These are phyloP conservation scores for Arizona elegans DNA, from an alignment of 2,113 vertebrate genomes.

Conservation along the genomic window DNA sequence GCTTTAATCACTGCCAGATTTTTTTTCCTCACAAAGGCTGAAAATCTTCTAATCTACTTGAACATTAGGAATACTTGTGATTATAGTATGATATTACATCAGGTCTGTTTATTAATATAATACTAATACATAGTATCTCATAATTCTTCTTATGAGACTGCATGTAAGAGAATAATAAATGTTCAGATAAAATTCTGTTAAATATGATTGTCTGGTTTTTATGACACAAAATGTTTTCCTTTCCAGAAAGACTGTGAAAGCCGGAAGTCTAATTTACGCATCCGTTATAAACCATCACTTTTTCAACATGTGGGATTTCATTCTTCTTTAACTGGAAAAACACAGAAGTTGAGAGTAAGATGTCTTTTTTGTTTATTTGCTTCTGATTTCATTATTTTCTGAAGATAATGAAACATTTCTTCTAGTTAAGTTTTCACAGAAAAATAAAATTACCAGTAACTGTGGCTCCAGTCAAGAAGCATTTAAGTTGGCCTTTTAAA, in stretches of 20 bases:
- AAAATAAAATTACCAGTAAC: background rate
- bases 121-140: background rate
- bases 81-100: background rate
- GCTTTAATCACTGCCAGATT: background rate
- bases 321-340: slow-evolving; percentile 69
- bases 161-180: background rate
- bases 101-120: background rate
- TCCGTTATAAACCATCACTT: slow-evolving; percentile 75
- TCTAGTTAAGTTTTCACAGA: background rate
- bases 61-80: background rate
- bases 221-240: slow-evolving; percentile 29
- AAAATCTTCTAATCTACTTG: background rate
- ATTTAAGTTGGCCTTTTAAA: background rate
- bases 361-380: background rate
- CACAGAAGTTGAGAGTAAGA: slow-evolving; percentile 73
- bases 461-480: background rate
- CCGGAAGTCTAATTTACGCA: slow-evolving; percentile 60
- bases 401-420: background rate
- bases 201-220: background rate
- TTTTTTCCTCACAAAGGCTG: background rate
- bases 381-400: background rate
- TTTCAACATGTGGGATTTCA: slow-evolving; percentile 75
- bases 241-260: slow-evolving; percentile 65
- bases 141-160: background rate
- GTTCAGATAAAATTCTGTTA: background rate